phyloP scores from a whole-genome alignment of 2,113 vertebrate species.

The Dipodomys merriami region DNA sequence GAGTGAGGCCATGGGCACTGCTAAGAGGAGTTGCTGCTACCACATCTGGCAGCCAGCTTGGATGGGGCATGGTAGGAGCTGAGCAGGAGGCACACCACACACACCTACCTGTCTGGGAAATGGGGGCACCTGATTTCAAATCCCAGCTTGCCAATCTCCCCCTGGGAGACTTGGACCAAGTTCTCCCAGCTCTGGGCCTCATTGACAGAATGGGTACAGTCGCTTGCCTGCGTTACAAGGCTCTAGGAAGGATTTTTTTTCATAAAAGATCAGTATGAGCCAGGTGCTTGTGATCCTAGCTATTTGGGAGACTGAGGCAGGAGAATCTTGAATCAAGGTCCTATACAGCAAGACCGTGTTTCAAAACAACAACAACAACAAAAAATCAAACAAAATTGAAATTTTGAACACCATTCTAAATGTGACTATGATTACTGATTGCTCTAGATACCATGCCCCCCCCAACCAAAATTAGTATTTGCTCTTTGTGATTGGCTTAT shows the following conservation, averaged over 20 bases:
- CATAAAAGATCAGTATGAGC: no score
- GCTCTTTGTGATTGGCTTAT: background rate
- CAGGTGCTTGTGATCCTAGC: background rate
- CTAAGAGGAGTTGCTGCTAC: background rate
- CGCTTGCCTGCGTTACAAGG: background rate
- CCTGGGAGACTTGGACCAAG: background rate
- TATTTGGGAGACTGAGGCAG: background rate
- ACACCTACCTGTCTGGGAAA: background rate
- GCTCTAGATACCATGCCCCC: background rate
- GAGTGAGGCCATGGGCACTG: background rate
- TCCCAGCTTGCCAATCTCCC: background rate
- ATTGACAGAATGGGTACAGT: background rate
- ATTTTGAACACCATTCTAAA: background rate
- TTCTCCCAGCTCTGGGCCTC: background rate
- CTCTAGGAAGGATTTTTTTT: background rate
- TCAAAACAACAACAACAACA: background rate
- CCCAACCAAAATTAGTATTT: background rate
- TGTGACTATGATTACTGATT: background rate
- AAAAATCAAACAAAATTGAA: background rate
- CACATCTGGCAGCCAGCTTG: fast-evolving
- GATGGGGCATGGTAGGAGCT: background rate
- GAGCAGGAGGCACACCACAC: fast-evolving
- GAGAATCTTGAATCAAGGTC: background rate
- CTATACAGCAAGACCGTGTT: background rate
- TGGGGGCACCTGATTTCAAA: background rate